Conservation (phyloP, 2,113 vertebrate species). For the Corythaixoides concolor region DNA sequence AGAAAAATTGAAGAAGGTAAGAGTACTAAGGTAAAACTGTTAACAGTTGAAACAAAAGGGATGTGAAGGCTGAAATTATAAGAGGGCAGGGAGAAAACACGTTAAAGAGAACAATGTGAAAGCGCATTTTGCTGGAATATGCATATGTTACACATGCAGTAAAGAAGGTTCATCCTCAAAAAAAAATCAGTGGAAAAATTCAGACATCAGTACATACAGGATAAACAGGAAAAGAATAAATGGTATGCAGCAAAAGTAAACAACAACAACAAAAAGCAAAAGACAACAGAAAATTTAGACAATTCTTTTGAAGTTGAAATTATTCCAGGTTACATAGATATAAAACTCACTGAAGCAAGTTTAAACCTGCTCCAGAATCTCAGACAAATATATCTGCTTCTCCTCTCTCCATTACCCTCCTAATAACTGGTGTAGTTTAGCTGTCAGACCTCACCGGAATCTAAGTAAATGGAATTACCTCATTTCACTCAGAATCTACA, state of each 20-base stretch:
- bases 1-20: not conserved
- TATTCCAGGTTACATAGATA: not conserved
- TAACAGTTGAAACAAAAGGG: not conserved
- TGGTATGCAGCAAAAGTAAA: not conserved
- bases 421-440: not conserved
- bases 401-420: not conserved
- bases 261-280: not conserved
- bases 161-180: not conserved
- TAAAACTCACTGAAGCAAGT: not conserved
- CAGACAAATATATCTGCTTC: not conserved
- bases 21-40: not conserved
- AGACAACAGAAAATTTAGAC: not conserved
- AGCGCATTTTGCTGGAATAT: not conserved
- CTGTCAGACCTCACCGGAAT: not conserved
- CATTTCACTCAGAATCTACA: not conserved
- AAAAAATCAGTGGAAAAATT: not conserved
- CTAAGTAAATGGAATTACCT: not conserved
- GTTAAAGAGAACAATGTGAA: not conserved
- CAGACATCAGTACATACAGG: not conserved
- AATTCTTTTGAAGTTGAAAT: not conserved
- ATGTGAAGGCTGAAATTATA: not conserved
- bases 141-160: not conserved
- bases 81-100: not conserved
- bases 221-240: not conserved
- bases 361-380: not conserved